These are phyloP conservation scores for Phalacrocorax aristotelis DNA, from an alignment of 2,113 vertebrate species.

Conservation along the genomic window DNA sequence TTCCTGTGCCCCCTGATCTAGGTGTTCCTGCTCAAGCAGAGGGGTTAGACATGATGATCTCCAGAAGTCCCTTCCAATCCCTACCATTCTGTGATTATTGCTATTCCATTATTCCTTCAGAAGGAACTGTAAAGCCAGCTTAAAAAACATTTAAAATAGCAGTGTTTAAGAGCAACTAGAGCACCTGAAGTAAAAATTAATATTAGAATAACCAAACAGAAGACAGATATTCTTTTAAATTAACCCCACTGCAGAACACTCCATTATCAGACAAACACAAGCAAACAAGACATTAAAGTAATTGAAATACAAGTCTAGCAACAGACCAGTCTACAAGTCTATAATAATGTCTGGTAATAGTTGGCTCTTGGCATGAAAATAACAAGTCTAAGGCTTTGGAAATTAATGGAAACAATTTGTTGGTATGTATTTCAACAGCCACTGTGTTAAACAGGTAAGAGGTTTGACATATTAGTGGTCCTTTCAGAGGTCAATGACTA, in stretches of 20 bases:
- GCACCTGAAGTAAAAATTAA: neutral
- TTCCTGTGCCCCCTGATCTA: no score
- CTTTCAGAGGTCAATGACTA: neutral
- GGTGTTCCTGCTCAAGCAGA: no score
- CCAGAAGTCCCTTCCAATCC: no score
- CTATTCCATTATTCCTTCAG: neutral
- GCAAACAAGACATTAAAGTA: neutral
- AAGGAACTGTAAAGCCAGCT: neutral
- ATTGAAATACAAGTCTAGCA: neutral
- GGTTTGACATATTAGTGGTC: neutral
- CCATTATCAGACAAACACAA: neutral
- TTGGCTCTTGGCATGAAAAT: neutral
- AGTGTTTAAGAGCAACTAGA: neutral
- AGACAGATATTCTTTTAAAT: neutral
- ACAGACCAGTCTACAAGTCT: neutral
- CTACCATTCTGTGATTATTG: neutral
- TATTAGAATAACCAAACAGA: neutral
- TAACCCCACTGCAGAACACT: neutral
- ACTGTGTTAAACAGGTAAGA: neutral
- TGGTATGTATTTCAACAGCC: neutral
- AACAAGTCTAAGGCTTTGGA: neutral
- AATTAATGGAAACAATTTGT: neutral
- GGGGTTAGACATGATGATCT: no score
- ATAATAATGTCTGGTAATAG: neutral
- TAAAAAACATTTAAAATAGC: neutral